Evolutionary conservation across 2,113 vertebrate genomes (phyloP).

Genomic region (Columba livia): DNA sequence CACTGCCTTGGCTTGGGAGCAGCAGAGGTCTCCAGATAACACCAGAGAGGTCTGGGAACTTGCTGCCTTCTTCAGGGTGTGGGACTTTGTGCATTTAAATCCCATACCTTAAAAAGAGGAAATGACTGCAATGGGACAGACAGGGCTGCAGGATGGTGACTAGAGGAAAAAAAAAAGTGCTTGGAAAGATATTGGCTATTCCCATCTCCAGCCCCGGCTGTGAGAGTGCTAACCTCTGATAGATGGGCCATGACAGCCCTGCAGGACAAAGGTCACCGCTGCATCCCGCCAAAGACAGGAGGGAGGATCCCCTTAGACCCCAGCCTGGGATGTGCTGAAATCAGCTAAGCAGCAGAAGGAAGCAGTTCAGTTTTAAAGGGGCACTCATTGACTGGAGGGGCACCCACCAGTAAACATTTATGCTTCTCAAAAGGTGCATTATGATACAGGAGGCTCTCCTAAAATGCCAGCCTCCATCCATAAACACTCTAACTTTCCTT

Average conservation of each 20-base stretch:
- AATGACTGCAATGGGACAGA: neutral
- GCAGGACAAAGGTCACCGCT: neutral
- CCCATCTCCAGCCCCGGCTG: neutral
- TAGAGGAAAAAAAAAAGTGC: neutral
- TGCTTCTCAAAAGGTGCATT: neutral
- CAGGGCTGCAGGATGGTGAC: neutral
- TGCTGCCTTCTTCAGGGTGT: neutral
- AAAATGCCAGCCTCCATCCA: neutral
- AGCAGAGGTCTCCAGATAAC: conserved; percentile 45
- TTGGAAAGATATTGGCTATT: neutral
- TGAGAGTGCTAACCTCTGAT: neutral
- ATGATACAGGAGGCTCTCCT: neutral
- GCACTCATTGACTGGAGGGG: neutral
- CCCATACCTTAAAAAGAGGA: conserved; percentile 33
- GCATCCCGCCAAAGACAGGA: neutral
- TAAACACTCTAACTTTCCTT: neutral
- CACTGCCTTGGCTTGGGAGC: neutral
- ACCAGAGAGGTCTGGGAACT: conserved; percentile 40
- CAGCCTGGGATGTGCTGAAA: neutral
- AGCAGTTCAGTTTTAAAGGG: neutral
- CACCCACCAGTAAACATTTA: neutral
- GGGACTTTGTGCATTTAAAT: neutral
- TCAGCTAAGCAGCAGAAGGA: neutral
- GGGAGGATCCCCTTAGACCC: neutral
- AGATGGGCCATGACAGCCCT: neutral